Evolutionary conservation across 2,888 invertebrate genomes (phyloP).

Genomic region (Adineta ricciae): DNA sequence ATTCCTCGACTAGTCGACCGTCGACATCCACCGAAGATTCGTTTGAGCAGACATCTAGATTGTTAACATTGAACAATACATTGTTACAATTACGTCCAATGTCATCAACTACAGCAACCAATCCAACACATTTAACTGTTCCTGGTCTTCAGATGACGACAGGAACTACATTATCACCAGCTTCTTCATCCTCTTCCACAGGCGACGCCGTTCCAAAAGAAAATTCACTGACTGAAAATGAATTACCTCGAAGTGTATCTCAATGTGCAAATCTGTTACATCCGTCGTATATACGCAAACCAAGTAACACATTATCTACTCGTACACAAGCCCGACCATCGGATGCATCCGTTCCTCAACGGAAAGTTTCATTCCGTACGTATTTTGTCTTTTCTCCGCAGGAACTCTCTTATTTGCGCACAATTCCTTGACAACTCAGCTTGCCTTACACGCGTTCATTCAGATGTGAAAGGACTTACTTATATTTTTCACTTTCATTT

Average conservation of each 20-base stretch:
- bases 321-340: not conserved
- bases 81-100: not conserved
- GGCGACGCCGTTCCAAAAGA: not conserved
- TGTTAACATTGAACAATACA: not conserved
- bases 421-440: not conserved
- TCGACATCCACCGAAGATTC: conserved; percentile 20
- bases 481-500: not conserved
- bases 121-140: conserved; percentile 5
- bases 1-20: not conserved
- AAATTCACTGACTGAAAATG: not conserved
- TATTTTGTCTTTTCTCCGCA: not conserved
- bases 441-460: not conserved
- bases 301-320: not conserved
- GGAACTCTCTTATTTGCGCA: too few species aligned
- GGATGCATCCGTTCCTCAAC: not conserved
- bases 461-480: not conserved
- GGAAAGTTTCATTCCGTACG: conserved; percentile 11
- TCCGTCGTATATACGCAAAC: not conserved
- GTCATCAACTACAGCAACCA: not conserved
- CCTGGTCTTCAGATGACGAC: not conserved
- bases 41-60: not conserved
- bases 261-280: not conserved
- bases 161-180: not conserved
- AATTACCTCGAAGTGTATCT: not conserved
- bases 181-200: too few species aligned